Evolutionary conservation across 2,888 invertebrate genomes (phyloP), one percentile per base, ranked within the genome.

Genomic region (Glomeris marginata): DNA sequence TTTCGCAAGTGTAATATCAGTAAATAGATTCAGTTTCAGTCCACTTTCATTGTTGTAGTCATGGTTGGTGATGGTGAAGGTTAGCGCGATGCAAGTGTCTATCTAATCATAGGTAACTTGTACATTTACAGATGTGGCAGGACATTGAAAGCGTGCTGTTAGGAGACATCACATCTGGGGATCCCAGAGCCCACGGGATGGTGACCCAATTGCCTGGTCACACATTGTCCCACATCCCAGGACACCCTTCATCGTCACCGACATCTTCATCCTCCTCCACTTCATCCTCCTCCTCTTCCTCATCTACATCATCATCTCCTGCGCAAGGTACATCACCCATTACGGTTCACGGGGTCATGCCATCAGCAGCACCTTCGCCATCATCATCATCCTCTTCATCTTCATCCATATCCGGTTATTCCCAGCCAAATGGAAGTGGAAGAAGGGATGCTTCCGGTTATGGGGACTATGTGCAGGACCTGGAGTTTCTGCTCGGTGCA

Each of bases 71-170:
- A n/a, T n/a, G n/a, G n/a, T n/a, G n/a, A n/a, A n/a, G n/a, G n/a
- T n/a, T n/a, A n/a, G n/a, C n/a, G n/a, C n/a, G n/a, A n/a, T n/a
- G n/a, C n/a, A n/a, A n/a, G n/a, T n/a, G n/a, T n/a, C n/a, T n/a
- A n/a, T n/a, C n/a, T n/a, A n/a, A n/a, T n/a, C n/a, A n/a, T n/a
- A n/a, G n/a, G n/a, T n/a, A n/a, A n/a, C n/a, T 38, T 38, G 2
- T 38, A 8, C 2, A 8, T 2, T 64, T 62, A 40, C 63, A 69
- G 66, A 69, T 69, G 68, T 70, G 69, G 69, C 69, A 69, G 57
- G 69, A 69, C 57, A 68, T 69, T 52, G 69, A 70, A 58, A 68
- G 67, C 58, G 66, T 68, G 34, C 61, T 69, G 40, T 58, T 68
- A 55, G 66, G 67, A 11, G 68, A 69, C 41, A 52, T 52, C 36